Conservation (phyloP, 37 sponge, comb jelly and placozoan genomes). For the Halisarca cf. caerulea region DNA sequence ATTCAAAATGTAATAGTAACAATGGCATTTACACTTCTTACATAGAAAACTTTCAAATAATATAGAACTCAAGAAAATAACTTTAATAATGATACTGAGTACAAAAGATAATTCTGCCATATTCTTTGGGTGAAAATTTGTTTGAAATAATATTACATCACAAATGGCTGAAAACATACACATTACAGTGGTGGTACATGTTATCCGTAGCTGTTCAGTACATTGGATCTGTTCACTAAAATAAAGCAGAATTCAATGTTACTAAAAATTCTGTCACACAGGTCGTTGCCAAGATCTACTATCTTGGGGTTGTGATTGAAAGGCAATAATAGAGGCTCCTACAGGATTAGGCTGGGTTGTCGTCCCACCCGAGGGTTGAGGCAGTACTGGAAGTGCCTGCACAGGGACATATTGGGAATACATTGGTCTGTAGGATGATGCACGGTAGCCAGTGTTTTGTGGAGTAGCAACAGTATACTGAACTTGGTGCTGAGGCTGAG, state of each 20-base stretch:
- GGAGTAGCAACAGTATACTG: conserved; percentile 26
- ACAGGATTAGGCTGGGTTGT: conserved; percentile 2
- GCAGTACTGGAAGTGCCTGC: conserved; percentile 24
- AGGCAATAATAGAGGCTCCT: conserved; percentile 18
- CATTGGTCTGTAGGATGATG: background rate
- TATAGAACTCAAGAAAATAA: no score
- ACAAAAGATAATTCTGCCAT: background rate
- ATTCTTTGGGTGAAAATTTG: conserved; percentile 17
- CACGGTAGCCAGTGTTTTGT: conserved; percentile 3
- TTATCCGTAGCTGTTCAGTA: conserved; percentile 10
- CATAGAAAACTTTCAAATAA: no score
- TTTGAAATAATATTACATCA: background rate
- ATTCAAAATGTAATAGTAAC: no score
- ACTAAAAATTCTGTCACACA: conserved; percentile 5
- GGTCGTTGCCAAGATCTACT: conserved; percentile 16
- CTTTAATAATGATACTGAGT: no score
- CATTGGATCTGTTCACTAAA: conserved; percentile 9
- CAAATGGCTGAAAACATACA: background rate
- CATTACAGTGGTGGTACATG: conserved; percentile 13
- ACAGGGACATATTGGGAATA: conserved; percentile 24
- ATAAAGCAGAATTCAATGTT: background rate
- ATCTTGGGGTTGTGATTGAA: conserved; percentile 19
- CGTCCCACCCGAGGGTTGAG: background rate
- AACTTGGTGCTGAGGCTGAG: conserved; percentile 2
- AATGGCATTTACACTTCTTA: no score